Percentiles rank a stretch among this genome's conserved stretches.
These are phyloP conservation scores for Volucella bombylans DNA, from an alignment of 2,888 invertebrate genomes.

Conservation along the genomic window DNA sequence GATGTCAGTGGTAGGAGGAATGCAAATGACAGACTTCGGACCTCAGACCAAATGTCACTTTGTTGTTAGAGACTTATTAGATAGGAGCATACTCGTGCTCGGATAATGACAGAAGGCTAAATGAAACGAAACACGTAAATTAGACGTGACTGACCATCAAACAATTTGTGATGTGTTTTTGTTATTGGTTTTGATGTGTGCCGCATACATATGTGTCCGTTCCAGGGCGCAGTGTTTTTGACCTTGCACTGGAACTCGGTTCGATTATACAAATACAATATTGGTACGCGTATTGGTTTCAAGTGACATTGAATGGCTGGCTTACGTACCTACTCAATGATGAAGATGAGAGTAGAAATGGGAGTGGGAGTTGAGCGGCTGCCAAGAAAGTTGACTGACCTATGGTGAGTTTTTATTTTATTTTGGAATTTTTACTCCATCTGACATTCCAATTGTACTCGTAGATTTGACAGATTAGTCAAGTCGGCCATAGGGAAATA, in stretches of 20 bases:
- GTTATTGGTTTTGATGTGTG: slow-evolving; percentile 10
- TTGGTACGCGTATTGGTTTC: slow-evolving; percentile 46
- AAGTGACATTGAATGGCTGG: slow-evolving; percentile 58
- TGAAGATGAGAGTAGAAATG: neutral
- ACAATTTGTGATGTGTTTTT: slow-evolving; percentile 11
- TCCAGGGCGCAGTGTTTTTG: slow-evolving; percentile 40
- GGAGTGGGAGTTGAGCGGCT: slow-evolving; percentile 12
- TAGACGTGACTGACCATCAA: slow-evolving; percentile 61
- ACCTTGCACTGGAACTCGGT: slow-evolving; percentile 61
- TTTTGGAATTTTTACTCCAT: no score
- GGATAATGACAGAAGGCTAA: neutral
- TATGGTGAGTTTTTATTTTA: slow-evolving; percentile 31
- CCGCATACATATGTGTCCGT: slow-evolving; percentile 16
- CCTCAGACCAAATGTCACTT: slow-evolving; percentile 48
- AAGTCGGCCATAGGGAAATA: slow-evolving; percentile 14
- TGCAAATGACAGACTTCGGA: slow-evolving; percentile 41
- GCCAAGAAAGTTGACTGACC: slow-evolving; percentile 60
- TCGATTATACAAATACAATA: slow-evolving; percentile 35
- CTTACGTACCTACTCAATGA: slow-evolving; percentile 37
- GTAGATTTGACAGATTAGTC: slow-evolving; percentile 20
- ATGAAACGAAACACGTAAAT: slow-evolving; percentile 21
- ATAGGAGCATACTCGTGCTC: neutral
- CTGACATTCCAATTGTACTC: slow-evolving; percentile 51
- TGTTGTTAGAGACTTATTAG: slow-evolving; percentile 42
- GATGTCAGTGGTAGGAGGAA: slow-evolving; percentile 34